Evolutionary conservation across 2,888 invertebrate species (phyloP), one percentile per base, ranked within the genome.

Genomic region (Ophion obscuratus): DNA sequence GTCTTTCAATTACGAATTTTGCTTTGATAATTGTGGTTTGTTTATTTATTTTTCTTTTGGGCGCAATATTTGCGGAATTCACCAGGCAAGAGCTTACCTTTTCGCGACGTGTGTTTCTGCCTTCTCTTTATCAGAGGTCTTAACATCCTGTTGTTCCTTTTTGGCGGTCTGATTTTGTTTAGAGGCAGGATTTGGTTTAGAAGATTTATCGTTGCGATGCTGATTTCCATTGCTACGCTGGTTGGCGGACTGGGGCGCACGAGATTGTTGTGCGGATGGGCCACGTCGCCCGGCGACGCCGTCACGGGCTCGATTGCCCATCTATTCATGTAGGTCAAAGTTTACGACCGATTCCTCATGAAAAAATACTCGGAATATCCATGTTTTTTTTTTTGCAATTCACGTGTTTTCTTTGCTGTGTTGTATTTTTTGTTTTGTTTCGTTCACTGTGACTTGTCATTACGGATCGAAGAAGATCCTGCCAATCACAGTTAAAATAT

Each of bases 171-270:
- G 94, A 94, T 92, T 93, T 93, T 93, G 92, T 92, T 94, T 94
- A 94, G 93, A 93, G 90, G 93, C 92, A 92, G 93, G 90, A 93
- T 91, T 93, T 92, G 92, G 89, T 94, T 94, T 94, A 93, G 94
- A 94, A 93, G 94, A 92, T 92, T 94, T 94, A 93, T 94, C 94
- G 93, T 93, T 94, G 93, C 94, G 94, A 92, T 93, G 93, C 88
- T 94, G 94, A 92, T 89, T 94, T 93, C 94, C 94, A 91, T 93
- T 93, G 92, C 92, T 93, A 93, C 93, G 94, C 92, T 94, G 94
- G 91, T 92, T 93, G 92, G 93, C 94, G 91, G 93, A 93, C 92
- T 92, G 93, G 92, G 91, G 89, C 90, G 92, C 91, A 93, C 93
- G 93, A 92, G 92, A 92, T 92, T 93, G 92, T 92, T 93, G 93